These are phyloP conservation scores for Antechinus flavipes DNA, from an alignment of 2,113 vertebrate species.

Conservation along the genomic window DNA sequence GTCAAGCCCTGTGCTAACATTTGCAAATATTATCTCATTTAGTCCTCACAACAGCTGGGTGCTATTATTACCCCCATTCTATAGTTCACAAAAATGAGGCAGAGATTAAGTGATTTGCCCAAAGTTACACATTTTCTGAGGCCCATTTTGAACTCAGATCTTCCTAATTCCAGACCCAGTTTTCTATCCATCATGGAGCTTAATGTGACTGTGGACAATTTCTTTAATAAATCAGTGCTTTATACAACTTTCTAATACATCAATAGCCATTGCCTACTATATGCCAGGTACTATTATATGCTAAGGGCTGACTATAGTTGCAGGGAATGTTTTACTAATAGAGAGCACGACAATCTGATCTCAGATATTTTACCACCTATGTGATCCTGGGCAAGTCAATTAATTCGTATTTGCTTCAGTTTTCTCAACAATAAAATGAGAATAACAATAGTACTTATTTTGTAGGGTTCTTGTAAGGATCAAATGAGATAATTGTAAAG, in stretches of 20 bases:
- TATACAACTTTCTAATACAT: background rate
- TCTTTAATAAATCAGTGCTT: background rate
- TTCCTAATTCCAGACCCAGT: background rate
- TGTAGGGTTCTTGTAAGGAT: background rate
- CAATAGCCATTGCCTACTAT: background rate
- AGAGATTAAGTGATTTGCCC: background rate
- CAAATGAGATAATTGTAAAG: background rate
- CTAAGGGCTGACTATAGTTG: background rate
- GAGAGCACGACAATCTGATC: background rate
- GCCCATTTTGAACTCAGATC: background rate
- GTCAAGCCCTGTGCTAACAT: no score
- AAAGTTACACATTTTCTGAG: background rate
- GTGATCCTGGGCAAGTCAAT: no score
- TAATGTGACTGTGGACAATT: background rate
- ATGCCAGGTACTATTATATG: background rate
- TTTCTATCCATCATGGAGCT: background rate
- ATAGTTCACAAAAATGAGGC: no score
- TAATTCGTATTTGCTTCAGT: background rate
- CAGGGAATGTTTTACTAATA: background rate
- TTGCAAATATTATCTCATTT: no score
- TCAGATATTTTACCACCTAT: background rate
- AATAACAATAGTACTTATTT: background rate
- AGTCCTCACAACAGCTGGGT: no score
- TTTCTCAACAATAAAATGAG: background rate
- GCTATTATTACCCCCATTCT: no score